Base-by-base conservation (phyloP, 2,113 vertebrate genomes). In the Oxyura jamaicensis region DNA sequence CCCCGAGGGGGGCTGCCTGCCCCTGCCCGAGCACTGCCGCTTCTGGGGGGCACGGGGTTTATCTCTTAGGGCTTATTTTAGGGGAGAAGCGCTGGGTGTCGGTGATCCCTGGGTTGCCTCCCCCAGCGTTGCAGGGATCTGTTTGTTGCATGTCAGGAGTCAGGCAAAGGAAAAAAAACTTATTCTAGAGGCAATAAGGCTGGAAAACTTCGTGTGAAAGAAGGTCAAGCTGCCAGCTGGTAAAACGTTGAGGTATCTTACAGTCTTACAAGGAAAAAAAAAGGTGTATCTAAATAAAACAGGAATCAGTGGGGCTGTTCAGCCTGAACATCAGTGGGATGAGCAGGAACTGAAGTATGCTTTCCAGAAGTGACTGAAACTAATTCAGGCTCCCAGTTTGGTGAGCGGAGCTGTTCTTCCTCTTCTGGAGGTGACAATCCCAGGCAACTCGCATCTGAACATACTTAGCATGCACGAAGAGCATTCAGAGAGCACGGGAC, bases 391-490 rank as follows among this genome's bases (percentile, higher is more conserved):
- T 55, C 67, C 53, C 29, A 6, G 2, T 33, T 66, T 19, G 13
- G 35, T 1, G 10, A 26, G 42, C 8, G 25, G 33, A 35, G 44
- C 13, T 62, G 28, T 26, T 55, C 4, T 0, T 18, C 0, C 46
- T 44, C 29, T 13, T 71, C 36, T 2, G 2, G 46, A 67, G 18
- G 14, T 6, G 46, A 7, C 35, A 3, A 1, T 42, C 55, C 42
- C 33, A 53, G 79, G 35, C 12, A 4, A 42, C 7, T 85, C 36
- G 31, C 6, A 2, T 35, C 6, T 6, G 21, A 1, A 5, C 42
- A 0, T 5, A 0, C 6, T 12, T 2, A 29, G 12, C 0, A 1
- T 9, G 4, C 5, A 2, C 0, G 2, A 20, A 11, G 0, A 1
- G 7, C 18, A 26, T 6, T 4, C 4, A 6, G 29, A 42, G 60